Base-by-base conservation (phyloP, 2,888 invertebrate species). In the Oegoconia quadripuncta region DNA sequence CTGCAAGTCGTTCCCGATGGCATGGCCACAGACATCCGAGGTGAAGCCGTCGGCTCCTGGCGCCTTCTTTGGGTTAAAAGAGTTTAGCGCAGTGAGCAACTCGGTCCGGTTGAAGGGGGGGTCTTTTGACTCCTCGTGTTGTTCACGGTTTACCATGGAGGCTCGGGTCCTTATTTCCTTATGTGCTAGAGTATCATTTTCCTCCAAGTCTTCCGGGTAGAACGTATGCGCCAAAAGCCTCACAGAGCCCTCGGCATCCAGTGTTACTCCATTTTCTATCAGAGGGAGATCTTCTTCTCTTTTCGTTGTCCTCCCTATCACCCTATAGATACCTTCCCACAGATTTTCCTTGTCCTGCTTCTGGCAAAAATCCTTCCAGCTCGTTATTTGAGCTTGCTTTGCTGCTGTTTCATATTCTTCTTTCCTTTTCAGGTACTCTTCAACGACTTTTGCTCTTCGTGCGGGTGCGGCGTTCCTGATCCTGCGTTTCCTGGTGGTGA, bases 351-450 rank as follows among this genome's bases (percentile, higher is more conserved):
- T 39, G 3, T 46, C 44, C 38, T 52, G 51, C 12, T n/a, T 41
- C 1, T 9, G 6, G 5, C 52, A 53, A 11, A 45, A 50, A 0
- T 28, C 32, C 18, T 41, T 54, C 52, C 54, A 51, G 25, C 52
- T 50, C 0, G 33, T 11, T 1, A 22, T 41, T 15, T 42, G 40
- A 0, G 51, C 51, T 8, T 17, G 25, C n/a, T 38, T 30, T 0
- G 32, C 40, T 27, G 23, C 26, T n/a, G 16, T 9, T 30, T 50
- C 42, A 34, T 55, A 51, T 27, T 32, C 25, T 37, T 41, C 41
- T 37, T 48, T n/a, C n/a, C n/a, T n/a, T n/a, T n/a, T n/a, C n/a
- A n/a, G n/a, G n/a, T n/a, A n/a, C n/a, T n/a, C n/a, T n/a, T n/a
- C n/a, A n/a, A n/a, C 35, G 14, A 54, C 50, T 6, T n/a, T 31